Percentiles rank a stretch among this genome's conserved stretches.
Conservation (phyloP, 2,797 vertebrate genomes). For the Phrynocephalus forsythii region DNA sequence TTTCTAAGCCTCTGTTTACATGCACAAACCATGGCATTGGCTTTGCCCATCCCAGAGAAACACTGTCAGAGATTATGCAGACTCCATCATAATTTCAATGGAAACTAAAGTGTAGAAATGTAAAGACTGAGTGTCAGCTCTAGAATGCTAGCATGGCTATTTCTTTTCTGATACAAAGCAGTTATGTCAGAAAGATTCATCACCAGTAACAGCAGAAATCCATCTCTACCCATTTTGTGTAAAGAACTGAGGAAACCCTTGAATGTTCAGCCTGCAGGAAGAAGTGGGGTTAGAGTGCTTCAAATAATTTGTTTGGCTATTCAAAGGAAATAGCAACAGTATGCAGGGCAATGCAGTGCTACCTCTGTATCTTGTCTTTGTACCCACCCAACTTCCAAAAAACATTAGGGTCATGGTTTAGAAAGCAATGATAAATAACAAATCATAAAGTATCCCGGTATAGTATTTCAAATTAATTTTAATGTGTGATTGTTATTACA, state of each 20-base stretch:
- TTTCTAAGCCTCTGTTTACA: not conserved
- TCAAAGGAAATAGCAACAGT: not conserved
- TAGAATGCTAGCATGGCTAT: not conserved
- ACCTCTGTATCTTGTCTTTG: not conserved
- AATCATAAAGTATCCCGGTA: not conserved
- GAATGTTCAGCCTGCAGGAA: not conserved
- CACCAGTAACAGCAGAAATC: not conserved
- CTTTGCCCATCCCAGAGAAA: not conserved
- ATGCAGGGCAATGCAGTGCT: not conserved
- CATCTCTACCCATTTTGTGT: not conserved
- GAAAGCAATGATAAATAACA: not conserved
- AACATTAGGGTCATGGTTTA: not conserved
- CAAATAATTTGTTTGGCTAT: not conserved
- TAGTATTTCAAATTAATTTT: not conserved
- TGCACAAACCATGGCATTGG: not conserved
- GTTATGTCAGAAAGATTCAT: not conserved
- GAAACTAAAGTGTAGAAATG: not conserved
- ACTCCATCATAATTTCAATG: not conserved
- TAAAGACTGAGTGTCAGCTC: not conserved
- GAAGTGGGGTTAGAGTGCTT: not conserved
- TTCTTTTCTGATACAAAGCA: not conserved
- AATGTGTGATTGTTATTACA: not conserved
- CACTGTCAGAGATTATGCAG: not conserved
- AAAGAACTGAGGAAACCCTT: not conserved
- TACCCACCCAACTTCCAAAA: not conserved